Evolutionary conservation across 2,888 invertebrate genomes (phyloP), one percentile per base, ranked within the genome.

Genomic region (Ophioninae sp.): DNA sequence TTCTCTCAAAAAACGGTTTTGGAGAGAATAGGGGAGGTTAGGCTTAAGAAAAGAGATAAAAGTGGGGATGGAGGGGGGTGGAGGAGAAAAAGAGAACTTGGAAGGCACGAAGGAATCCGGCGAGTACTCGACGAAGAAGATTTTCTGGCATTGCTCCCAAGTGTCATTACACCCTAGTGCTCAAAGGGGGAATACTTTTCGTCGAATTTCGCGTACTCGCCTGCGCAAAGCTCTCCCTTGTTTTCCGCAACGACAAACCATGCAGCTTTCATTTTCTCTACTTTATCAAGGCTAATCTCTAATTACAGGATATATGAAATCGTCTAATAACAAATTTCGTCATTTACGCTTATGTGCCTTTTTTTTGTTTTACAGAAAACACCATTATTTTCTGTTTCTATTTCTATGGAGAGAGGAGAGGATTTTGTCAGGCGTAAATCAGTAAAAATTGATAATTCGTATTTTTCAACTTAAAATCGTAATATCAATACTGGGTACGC

Each of bases 81-180:
- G 41, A 44, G 20, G 9, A 13, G 22, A 20, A 44, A 59, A 61
- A 44, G n/a, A 68, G 63, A 73, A 68, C 37, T 64, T 56, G 74
- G 65, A 56, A 74, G 51, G 81, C 67, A 39, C 58, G 71, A 75
- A 30, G 75, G 82, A 74, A 80, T 77, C 67, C 74, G 83, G 64
- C 77, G 69, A 80, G 73, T 59, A 51, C 65, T 65, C 73, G 79
- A 22, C 79, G 79, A 67, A 59, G 65, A 79, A 56, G 72, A 79
- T 51, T 79, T 79, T 84, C 85, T 87, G 86, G 86, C 86, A 87
- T 68, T 68, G 68, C 74, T 86, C 86, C 87, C 87, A 88, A 86
- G 86, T 86, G 87, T 88, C 87, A 88, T 87, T 88, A 88, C 87
- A 87, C 87, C 82, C 85, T 81, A 84, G 74, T 78, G 67, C 72